Conservation (phyloP, 1,140 invertebrate species). For the Phymastichus coffea region DNA sequence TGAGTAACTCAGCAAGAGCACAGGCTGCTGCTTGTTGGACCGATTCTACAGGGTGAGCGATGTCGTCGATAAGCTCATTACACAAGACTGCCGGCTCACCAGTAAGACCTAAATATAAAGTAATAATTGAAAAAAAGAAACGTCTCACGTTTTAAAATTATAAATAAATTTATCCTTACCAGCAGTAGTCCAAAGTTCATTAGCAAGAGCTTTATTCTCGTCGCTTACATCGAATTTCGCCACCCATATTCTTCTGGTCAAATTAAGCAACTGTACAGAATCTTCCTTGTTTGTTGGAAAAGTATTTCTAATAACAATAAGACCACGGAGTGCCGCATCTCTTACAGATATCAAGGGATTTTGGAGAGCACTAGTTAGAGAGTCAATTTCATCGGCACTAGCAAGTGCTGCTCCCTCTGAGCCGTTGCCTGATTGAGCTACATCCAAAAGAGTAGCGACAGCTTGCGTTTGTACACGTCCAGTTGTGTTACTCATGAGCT, state of each 20-base stretch:
- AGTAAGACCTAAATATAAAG: slow-evolving; percentile 60
- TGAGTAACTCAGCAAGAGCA: slow-evolving; percentile 71
- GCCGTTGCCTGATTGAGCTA: slow-evolving; percentile 71
- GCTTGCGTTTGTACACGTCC: slow-evolving; percentile 76
- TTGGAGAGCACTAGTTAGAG: slow-evolving; percentile 76
- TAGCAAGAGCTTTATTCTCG: slow-evolving; percentile 70
- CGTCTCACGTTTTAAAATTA: neutral
- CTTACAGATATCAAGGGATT: slow-evolving; percentile 70
- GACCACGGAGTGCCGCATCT: slow-evolving; percentile 75
- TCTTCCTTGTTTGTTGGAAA: slow-evolving; percentile 66
- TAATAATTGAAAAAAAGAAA: neutral
- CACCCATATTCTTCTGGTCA: slow-evolving; percentile 76
- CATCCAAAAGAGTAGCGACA: slow-evolving; percentile 73
- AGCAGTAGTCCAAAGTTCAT: slow-evolving; percentile 65
- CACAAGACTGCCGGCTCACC: slow-evolving; percentile 61
- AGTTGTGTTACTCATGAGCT: slow-evolving; percentile 72
- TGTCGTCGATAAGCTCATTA: slow-evolving; percentile 69
- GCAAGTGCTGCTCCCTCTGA: slow-evolving; percentile 63
- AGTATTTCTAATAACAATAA: slow-evolving; percentile 65
- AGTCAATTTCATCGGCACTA: slow-evolving; percentile 69
- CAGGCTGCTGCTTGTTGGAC: slow-evolving; percentile 77
- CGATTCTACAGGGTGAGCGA: slow-evolving; percentile 76
- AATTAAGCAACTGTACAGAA: slow-evolving; percentile 59
- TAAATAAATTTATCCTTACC: neutral
- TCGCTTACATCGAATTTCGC: slow-evolving; percentile 72